Evolutionary conservation across 2,113 vertebrate species (phyloP), one percentile per base, ranked within the genome.

Genomic region (Spea multiplicata): DNA sequence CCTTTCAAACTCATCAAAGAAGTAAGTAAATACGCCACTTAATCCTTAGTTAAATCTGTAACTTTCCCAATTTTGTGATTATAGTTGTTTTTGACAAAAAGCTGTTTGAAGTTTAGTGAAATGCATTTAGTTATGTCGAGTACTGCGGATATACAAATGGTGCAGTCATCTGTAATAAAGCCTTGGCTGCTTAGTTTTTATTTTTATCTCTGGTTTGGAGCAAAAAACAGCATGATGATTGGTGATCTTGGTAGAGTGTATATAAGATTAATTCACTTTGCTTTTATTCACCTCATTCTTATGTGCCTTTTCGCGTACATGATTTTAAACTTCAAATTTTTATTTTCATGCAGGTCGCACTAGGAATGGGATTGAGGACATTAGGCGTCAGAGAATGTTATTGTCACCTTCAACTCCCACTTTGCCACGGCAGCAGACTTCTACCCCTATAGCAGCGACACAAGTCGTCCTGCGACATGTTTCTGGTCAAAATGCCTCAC

Each of bases 351-450:
- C 88, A 99, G 97, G 86, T 45, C 96, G 97, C 78, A 96, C 96
- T 64, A 94, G 95, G 85, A 88, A 89, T 81, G 95, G 93, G 86
- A 90, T 97, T 84, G 92, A 92, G 81, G 95, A 95, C 86, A 89
- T 96, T 87, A 93, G 93, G 49, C 88, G 92, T 45, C 96, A 96
- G 85, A 93, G 90, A 87, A 70, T 87, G 95, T 79, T 88, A 67
- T 16, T 84, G 75, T 74, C 83, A 86, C 17, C 89, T 61, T 8
- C 30, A 90, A 4, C 72, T 94, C 70, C 90, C 90, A 44, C 83
- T 93, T 30, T 85, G 91, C 0, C 84, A 55, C 52, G 87, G 49
- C 87, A 91, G 1, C 89, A 94, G 81, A 86, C 90, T 76, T 87
- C 87, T 77, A 71, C 91, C 82, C 86, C 92, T 50, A 3, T 93